Evolutionary conservation across 2,113 vertebrate genomes (phyloP), one percentile per base, ranked within the genome.

Genomic region (Muntiacus muntjak): DNA sequence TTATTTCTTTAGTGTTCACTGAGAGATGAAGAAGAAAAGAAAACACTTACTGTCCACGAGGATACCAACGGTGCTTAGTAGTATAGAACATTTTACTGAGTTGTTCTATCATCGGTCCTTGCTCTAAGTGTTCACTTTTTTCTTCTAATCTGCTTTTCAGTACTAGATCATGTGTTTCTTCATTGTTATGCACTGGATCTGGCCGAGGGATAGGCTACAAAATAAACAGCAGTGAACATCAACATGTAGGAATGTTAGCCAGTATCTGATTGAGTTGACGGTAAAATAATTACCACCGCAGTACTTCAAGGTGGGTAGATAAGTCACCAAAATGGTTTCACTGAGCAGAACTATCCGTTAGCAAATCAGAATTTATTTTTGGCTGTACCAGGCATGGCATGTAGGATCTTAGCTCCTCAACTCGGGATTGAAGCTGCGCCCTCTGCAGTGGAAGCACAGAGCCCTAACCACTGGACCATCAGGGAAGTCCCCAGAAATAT

Each of bases 71-170:
- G 97, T 99, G 99, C 98, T 99, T 99, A 14, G 99, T 99, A 90
- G 99, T 99, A 97, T 99, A 99, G 97, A 99, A 99, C 99, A 99
- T 99, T 98, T 99, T 99, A 98, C 99, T 99, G 90, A 99, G 99
- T 93, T 99, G 99, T 97, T 99, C 99, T 50, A 99, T 99, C 89
- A 99, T 99, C 60, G 99, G 99, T n/a, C 99, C 99, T 33, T 83
- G 89, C 5, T 98, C 97, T 55, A 98, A 93, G 43, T 94, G 97
- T 7, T 99, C 95, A 62, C 98, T 94, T 43, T 99, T 98, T 67
- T 98, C 99, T 97, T 98, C 98, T 50, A 99, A 97, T 97, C 98
- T 99, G 89, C 98, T 98, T 98, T 99, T 99, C 88, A 99, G 97
- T 52, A 99, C 98, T 98, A 99, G 99, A 89, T 99, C 99, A 0